A percentile compares a stretch with the other conserved stretches of the same genome.
These are phyloP conservation scores for Tupiocoris notatus DNA, from an alignment of 2,888 invertebrate species.

Conservation along the genomic window DNA sequence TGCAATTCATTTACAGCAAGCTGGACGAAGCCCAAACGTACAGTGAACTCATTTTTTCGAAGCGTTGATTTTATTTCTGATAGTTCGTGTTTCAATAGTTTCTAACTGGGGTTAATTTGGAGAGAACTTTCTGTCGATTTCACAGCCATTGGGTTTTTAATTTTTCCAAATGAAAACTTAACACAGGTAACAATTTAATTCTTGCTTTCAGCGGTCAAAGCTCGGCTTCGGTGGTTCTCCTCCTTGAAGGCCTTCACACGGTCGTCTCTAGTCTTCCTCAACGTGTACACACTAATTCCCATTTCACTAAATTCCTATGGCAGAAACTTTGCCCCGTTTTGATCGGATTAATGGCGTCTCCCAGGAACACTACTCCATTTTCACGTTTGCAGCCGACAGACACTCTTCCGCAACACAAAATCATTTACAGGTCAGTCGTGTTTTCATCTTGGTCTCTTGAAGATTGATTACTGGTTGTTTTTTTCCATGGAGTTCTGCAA, in stretches of 20 bases:
- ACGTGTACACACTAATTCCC: slow-evolving; percentile 77
- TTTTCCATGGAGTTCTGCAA: too few relatives aligned
- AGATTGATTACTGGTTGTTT: not conserved
- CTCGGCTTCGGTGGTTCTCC: slow-evolving; percentile 68
- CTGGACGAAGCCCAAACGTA: slow-evolving; percentile 78
- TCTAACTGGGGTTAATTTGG: too few relatives aligned
- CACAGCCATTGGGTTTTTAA: too few relatives aligned
- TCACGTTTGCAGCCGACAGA: slow-evolving; percentile 57
- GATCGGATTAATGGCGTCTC: slow-evolving; percentile 83
- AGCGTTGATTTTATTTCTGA: too few relatives aligned
- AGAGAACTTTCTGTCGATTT: too few relatives aligned
- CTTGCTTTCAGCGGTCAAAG: slow-evolving; percentile 58
- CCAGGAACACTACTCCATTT: slow-evolving; percentile 75
- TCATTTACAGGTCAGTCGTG: slow-evolving; percentile 71
- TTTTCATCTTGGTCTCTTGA: not conserved
- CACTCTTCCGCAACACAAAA: slow-evolving; percentile 75
- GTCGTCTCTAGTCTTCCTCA: slow-evolving; percentile 79
- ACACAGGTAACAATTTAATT: too few relatives aligned
- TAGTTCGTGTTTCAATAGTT: too few relatives aligned
- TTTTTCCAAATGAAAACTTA: too few relatives aligned
- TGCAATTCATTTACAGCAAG: slow-evolving; percentile 83
- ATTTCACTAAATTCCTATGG: slow-evolving; percentile 87
- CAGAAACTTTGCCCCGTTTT: slow-evolving; percentile 89
- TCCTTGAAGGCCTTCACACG: slow-evolving; percentile 82
- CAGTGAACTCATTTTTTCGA: slow-evolving; percentile 52